These are phyloP conservation scores for Plusia festucae DNA, from an alignment of 2,888 invertebrate species.

Conservation along the genomic window DNA sequence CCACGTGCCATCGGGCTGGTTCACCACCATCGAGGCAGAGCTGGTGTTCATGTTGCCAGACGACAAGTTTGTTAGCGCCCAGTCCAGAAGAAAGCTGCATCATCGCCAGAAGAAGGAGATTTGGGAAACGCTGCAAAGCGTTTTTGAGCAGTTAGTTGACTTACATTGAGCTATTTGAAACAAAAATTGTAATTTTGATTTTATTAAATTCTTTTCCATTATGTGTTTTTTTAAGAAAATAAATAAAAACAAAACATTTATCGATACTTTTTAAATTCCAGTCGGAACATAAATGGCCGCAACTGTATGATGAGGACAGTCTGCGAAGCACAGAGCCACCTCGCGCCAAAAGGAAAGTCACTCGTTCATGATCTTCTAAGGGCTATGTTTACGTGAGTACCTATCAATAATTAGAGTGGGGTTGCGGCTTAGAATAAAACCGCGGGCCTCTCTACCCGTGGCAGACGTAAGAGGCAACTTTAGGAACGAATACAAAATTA, in stretches of 20 bases:
- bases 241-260: background rate
- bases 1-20: constrained; percentile 89
- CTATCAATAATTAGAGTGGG: too few species aligned
- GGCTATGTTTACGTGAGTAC: constrained; percentile 90
- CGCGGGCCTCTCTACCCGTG: too few species aligned
- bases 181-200: too few species aligned
- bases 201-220: too few species aligned
- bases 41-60: constrained; percentile 88
- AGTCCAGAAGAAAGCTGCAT: constrained; percentile 74
- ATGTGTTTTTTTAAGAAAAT: too few species aligned
- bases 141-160: constrained; percentile 79
- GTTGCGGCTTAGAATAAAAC: too few species aligned
- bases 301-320: constrained; percentile 91
- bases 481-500: too few species aligned
- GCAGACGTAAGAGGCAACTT: too few species aligned
- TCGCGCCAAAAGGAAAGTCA: constrained; percentile 90
- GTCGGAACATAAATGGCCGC: constrained; percentile 89
- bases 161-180: too few species aligned
- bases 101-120: constrained; percentile 87
- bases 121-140: constrained; percentile 80
- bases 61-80: constrained; percentile 72
- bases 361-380: constrained; percentile 91
- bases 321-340: constrained; percentile 90
- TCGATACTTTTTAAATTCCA: constrained; percentile 69
- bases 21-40: constrained; percentile 89